Base-by-base conservation (phyloP, 1,140 invertebrate species). In the Drosophila pectinifera region DNA sequence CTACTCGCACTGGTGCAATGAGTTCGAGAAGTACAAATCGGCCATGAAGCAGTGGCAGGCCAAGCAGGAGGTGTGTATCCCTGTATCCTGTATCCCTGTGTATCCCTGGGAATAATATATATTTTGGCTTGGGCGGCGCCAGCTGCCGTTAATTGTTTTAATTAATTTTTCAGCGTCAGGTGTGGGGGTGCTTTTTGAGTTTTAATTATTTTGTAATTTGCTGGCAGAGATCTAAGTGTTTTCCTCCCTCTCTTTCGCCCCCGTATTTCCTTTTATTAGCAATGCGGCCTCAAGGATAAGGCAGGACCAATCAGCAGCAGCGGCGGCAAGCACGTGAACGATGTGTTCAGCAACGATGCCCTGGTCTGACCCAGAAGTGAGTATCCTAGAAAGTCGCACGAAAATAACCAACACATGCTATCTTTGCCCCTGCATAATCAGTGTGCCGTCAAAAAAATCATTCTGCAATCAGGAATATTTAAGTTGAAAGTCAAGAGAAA, bases 1-100 rank as follows among this genome's bases (percentile, higher is more conserved):
- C 64, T 96, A 96, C 88, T 95, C 95, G 36, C 95, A 96, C 80
- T 96, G 96, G 96, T 96, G 96, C 92, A 95, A 96, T 82, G 95
- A 96, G 93, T 96, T 96, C 91, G 95, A 96, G 92, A 96, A 96
- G 92, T 96, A 96, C 92, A 96, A 96, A 92, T 94, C 93, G 78
- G 95, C 95, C 36, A 95, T 96, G 95, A 96, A 96, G 84, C 93
- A 94, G 46, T 96, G 96, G 96, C 95, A 96, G 91, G 94, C 94
- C 58, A 94, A 95, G 80, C 95, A 96, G 94, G 94, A 95, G 93
- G 95, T 96, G 93, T 94, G 94, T 91, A 51, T 65, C 36, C 48
- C 34, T 28, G 16, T n/a, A n/a, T n/a, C n/a, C n/a, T 8, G 28
- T 28, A 28, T 28, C 26, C 28, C 28, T 96, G 93, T 94, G 94